These are phyloP conservation scores for Numida meleagris DNA, from an alignment of 2,113 vertebrate species.

Conservation along the genomic window DNA sequence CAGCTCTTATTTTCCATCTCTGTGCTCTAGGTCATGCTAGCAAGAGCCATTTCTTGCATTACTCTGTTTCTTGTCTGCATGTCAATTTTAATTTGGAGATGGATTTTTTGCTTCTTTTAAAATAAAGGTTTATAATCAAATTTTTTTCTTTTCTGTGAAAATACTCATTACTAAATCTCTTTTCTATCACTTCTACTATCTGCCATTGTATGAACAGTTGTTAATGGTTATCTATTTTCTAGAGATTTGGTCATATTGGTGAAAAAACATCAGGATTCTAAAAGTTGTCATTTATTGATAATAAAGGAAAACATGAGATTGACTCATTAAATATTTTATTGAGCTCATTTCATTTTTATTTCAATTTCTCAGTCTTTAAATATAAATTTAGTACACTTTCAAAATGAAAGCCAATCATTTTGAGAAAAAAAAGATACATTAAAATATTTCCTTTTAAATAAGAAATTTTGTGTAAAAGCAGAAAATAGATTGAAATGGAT, in stretches of 20 bases:
- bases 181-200: not conserved
- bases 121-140: slow-evolving; percentile 49
- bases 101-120: slow-evolving; percentile 46
- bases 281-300: not conserved
- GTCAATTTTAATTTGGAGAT: slow-evolving; percentile 57
- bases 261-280: not conserved
- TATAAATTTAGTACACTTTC: not conserved
- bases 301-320: not conserved
- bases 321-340: not conserved
- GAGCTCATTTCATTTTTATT: not conserved
- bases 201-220: not conserved
- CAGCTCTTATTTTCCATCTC: not conserved
- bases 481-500: not conserved
- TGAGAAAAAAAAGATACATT: not conserved
- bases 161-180: slow-evolving; percentile 26
- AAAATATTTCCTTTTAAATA: not conserved
- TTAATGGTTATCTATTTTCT: not conserved
- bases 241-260: not conserved
- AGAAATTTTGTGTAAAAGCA: not conserved
- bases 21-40: not conserved
- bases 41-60: not conserved
- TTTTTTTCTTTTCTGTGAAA: slow-evolving; percentile 22
- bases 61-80: not conserved
- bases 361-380: not conserved
- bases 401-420: not conserved